Evolutionary conservation across 2,113 vertebrate genomes (phyloP).

Genomic region (Caranx melampygus): DNA sequence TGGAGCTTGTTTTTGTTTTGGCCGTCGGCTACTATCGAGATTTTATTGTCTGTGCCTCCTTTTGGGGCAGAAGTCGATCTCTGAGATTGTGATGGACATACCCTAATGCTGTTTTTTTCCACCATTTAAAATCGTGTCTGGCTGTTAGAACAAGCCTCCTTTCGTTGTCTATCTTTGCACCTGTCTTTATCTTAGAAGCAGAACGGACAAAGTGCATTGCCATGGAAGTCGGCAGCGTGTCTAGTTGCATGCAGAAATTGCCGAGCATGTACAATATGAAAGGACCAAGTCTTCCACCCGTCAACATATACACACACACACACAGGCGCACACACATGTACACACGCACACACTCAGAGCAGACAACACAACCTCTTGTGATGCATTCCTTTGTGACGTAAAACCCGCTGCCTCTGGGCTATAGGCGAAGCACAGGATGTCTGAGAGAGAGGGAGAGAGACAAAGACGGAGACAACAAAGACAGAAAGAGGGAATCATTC

Average conservation of each 20-base stretch:
- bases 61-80: slow-evolving; percentile 34
- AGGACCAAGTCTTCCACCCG: slow-evolving; percentile 11
- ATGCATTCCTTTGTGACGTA: slow-evolving; percentile 79
- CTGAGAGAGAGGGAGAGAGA: slow-evolving; percentile 43
- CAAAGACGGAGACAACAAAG: slow-evolving; percentile 41
- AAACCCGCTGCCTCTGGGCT: slow-evolving; percentile 69
- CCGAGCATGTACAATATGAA: slow-evolving; percentile 22
- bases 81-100: slow-evolving; percentile 40
- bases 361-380: slow-evolving; percentile 77
- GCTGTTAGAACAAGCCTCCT: slow-evolving; percentile 1
- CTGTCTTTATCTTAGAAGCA: background rate
- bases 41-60: slow-evolving; percentile 32
- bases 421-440: slow-evolving; percentile 72
- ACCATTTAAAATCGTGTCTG: background rate
- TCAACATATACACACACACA: slow-evolving; percentile 1
- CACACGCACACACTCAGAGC: slow-evolving; percentile 28
- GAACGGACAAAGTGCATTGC: background rate
- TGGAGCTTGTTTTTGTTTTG: slow-evolving; percentile 54
- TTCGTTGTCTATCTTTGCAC: background rate
- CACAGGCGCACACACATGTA: slow-evolving; percentile 30
- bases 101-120: background rate
- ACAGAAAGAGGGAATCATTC: slow-evolving; percentile 7
- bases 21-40: slow-evolving; percentile 34
- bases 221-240: background rate
- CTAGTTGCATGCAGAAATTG: slow-evolving; percentile 4